phyloP scores from a whole-genome alignment of 2,113 vertebrate genomes.

The Rana temporaria region DNA sequence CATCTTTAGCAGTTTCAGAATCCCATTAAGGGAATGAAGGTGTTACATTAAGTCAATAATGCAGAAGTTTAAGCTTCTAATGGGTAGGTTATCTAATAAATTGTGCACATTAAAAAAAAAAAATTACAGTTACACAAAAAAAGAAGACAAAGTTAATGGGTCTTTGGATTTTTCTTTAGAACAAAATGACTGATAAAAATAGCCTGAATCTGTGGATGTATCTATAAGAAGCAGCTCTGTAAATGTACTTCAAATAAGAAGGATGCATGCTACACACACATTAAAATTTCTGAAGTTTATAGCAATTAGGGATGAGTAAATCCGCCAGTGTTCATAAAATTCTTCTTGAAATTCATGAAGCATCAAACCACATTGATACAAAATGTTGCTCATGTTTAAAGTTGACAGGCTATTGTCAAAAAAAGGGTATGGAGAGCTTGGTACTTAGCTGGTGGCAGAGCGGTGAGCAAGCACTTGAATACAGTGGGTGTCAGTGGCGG shows the following conservation, averaged over 20 bases:
- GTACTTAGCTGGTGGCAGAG: too few relatives aligned
- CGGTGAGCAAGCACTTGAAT: too few relatives aligned
- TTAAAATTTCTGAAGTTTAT: too few relatives aligned
- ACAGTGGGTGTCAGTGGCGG: too few relatives aligned
- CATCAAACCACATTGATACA: too few relatives aligned
- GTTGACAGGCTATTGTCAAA: too few relatives aligned
- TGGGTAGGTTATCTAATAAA: conserved; percentile 38
- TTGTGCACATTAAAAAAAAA: conserved; percentile 37
- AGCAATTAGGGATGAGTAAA: too few relatives aligned
- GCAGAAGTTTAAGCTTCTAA: conserved; percentile 37
- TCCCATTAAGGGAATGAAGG: conserved; percentile 41
- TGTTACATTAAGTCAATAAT: conserved; percentile 44
- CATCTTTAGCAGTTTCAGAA: conserved; percentile 29
- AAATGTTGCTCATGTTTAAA: too few relatives aligned
- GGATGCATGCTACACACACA: too few relatives aligned
- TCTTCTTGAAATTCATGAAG: too few relatives aligned
- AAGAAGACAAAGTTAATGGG: conserved; percentile 36
- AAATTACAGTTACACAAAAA: conserved; percentile 35
- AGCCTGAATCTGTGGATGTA: conserved; percentile 15
- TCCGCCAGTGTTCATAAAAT: too few relatives aligned
- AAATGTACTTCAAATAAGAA: background rate
- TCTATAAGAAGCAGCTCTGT: conserved; percentile 16
- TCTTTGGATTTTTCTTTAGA: conserved; percentile 32
- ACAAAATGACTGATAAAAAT: conserved; percentile 31
- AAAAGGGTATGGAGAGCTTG: too few relatives aligned